Percentiles rank a stretch among this genome's conserved stretches.
Evolutionary conservation across 2,797 vertebrate genomes (phyloP).

Genomic region (Chiroxiphia lanceolata): DNA sequence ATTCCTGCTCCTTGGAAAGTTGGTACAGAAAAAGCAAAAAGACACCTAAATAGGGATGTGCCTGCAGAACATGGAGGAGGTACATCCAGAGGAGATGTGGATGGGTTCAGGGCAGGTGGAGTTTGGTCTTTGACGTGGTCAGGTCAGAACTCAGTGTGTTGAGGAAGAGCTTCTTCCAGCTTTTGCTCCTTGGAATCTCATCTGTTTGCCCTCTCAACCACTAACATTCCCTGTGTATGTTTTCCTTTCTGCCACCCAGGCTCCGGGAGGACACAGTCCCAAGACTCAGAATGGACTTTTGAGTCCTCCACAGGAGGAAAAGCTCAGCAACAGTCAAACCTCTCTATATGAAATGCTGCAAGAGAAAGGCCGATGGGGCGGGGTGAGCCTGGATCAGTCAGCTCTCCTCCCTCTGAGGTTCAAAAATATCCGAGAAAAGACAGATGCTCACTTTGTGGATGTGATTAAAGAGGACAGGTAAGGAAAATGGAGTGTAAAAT

Average conservation of each 20-base stretch:
- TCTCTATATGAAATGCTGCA: constrained; percentile 94
- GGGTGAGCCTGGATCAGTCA: constrained; percentile 88
- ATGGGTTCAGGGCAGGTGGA: background rate
- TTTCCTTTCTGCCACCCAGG: constrained; percentile 53
- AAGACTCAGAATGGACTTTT: constrained; percentile 90
- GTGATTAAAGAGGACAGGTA: constrained; percentile 98
- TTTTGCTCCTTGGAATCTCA: background rate
- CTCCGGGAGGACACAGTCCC: constrained; percentile 78
- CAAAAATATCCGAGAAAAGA: constrained; percentile 93
- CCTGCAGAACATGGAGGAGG: background rate
- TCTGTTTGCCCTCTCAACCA: background rate
- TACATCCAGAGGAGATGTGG: background rate
- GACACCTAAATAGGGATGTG: background rate
- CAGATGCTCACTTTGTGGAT: constrained; percentile 95
- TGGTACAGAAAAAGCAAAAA: background rate
- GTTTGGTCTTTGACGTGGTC: background rate
- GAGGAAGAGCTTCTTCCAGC: background rate
- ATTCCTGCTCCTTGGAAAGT: background rate
- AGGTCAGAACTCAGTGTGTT: background rate
- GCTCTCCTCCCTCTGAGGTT: constrained; percentile 91
- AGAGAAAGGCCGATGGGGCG: constrained; percentile 87
- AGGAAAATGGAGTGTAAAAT: background rate
- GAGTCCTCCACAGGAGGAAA: constrained; percentile 87
- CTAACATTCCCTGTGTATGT: background rate
- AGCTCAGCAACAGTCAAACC: constrained; percentile 89